Percentiles rank a stretch among this genome's conserved stretches.
These are phyloP conservation scores for Vireo griseus DNA, from an alignment of 2,797 vertebrate species.

Conservation along the genomic window DNA sequence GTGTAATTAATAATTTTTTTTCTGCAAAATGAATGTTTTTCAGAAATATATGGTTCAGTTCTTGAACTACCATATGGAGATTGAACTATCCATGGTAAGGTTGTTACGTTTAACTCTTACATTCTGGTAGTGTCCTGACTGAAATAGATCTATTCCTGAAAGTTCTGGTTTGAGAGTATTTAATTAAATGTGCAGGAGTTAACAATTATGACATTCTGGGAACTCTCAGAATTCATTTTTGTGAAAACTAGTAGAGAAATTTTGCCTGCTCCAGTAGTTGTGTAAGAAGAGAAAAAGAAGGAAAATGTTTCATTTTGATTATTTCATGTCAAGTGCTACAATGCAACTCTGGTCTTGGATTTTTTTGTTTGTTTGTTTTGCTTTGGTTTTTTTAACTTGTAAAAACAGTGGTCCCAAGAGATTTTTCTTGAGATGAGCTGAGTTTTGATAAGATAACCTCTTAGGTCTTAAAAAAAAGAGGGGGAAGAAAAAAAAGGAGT, in stretches of 20 bases:
- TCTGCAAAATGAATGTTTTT: not conserved
- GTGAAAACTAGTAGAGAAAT: not conserved
- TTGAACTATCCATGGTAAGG: not conserved
- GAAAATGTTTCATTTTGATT: not conserved
- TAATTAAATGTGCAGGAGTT: not conserved
- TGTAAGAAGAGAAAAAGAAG: not conserved
- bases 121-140: not conserved
- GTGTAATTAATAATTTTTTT: not conserved
- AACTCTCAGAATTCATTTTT: not conserved
- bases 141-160: not conserved
- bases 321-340: not conserved
- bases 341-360: not conserved
- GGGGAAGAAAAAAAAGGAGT: rapidly evolving
- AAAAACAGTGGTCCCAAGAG: not conserved
- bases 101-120: not conserved
- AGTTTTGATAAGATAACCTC: not conserved
- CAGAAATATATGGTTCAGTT: not conserved
- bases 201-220: rapidly evolving
- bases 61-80: not conserved
- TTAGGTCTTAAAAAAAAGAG: not conserved
- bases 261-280: not conserved
- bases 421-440: not conserved
- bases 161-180: not conserved
- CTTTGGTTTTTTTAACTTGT: not conserved
- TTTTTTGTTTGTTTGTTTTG: not conserved